A percentile compares a stretch with the other conserved stretches of the same genome.
phyloP scores from a whole-genome alignment of 2,113 vertebrate genomes.

The Chaetura pelagica region DNA sequence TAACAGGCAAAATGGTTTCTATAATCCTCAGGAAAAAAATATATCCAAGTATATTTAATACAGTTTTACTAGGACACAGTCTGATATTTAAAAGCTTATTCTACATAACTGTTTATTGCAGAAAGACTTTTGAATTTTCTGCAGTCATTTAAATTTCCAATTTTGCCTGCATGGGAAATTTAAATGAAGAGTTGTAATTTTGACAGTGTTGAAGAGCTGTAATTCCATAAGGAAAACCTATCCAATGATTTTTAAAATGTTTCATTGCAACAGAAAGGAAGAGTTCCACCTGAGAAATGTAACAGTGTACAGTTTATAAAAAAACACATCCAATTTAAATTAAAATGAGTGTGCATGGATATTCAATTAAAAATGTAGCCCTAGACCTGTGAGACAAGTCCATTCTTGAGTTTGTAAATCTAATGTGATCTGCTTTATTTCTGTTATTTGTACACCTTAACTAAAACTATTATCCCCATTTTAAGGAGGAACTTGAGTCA shows the following conservation, averaged over 20 bases:
- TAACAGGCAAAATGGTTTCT: background rate
- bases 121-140: background rate
- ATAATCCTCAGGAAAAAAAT: background rate
- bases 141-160: background rate
- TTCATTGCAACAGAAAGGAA: background rate
- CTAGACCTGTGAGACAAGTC: background rate
- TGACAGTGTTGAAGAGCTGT: background rate
- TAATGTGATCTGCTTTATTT: background rate
- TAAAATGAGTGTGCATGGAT: background rate
- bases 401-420: background rate
- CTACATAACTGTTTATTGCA: background rate
- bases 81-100: background rate
- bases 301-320: no score
- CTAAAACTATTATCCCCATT: background rate
- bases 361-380: background rate
- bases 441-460: background rate
- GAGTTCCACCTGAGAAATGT: background rate
- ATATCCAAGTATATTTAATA: background rate
- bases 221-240: background rate
- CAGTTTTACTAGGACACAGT: background rate
- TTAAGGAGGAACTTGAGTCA: background rate
- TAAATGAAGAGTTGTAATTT: background rate
- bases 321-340: background rate
- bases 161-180: background rate
- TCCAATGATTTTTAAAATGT: background rate